Evolutionary conservation across 2,797 vertebrate species (phyloP).

Genomic region (Takifugu rubripes): DNA sequence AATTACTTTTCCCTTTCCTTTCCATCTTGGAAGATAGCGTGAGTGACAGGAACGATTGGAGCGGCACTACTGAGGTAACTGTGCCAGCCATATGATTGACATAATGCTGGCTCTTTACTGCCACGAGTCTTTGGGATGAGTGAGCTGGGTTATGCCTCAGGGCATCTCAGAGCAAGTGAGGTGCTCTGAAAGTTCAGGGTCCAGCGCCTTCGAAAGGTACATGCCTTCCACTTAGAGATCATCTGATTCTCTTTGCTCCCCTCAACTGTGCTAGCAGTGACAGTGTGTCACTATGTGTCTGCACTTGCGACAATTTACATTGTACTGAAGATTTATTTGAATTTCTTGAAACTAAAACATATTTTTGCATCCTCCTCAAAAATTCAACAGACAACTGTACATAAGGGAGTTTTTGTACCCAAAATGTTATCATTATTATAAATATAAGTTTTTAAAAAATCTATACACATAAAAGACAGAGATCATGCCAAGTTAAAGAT

Average conservation of each 20-base stretch:
- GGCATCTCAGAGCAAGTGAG: constrained; percentile 40
- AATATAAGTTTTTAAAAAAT: no score
- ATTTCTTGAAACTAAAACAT: no score
- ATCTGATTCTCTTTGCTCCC: constrained; percentile 20
- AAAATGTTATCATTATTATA: no score
- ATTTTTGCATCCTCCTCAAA: no score
- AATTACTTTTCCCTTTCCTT: constrained; percentile 66
- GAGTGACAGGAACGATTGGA: constrained; percentile 65
- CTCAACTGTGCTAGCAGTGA: constrained; percentile 3
- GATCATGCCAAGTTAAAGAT: no score
- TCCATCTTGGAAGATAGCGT: constrained; percentile 65
- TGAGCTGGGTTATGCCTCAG: constrained; percentile 43
- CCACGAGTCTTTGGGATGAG: constrained; percentile 49
- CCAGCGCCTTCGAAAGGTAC: constrained; percentile 12
- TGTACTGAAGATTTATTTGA: no score
- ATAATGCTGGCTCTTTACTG: constrained; percentile 50
- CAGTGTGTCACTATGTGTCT: constrained; percentile 14
- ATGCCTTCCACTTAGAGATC: constrained; percentile 29
- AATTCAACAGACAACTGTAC: no score
- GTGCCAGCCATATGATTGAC: constrained; percentile 64
- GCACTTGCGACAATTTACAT: not conserved
- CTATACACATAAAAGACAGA: no score
- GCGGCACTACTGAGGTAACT: constrained; percentile 47
- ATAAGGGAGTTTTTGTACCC: no score
- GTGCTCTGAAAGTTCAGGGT: constrained; percentile 36